Evolutionary conservation across 2,113 vertebrate species (phyloP), one percentile per base, ranked within the genome.

Genomic region (Lates calcarifer): DNA sequence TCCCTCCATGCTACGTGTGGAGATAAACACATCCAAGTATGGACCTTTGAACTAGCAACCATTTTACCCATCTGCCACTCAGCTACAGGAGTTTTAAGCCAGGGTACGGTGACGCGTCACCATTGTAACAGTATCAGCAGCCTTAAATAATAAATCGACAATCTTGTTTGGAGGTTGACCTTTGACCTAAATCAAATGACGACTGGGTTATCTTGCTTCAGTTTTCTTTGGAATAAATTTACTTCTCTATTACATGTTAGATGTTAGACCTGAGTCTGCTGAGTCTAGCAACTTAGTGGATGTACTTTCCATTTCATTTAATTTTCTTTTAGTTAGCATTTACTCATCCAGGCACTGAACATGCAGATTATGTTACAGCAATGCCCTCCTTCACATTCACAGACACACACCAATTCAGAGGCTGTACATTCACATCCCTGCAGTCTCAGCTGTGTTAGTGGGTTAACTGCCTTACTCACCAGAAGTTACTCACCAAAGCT

Each of bases 41-140:
- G 67, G 68, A 91, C 87, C 85, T 91, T 89, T 84, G 84, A 87
- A 85, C 80, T 55, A 64, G 26, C 64, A 70, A 67, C 83, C 86
- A 66, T 85, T 80, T 87, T 67, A 74, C 79, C 90, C 91, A 90
- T 92, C 93, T 93, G 93, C 81, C 87, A 79, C 81, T 81, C 86
- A 86, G 77, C 74, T 84, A 70, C 78, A 81, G 57, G 81, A 79
- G 77, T 80, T 79, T 79, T 65, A 75, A 84, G 35, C 75, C 81
- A 33, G 70, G 61, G 43, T 56, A 72, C 74, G 33, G 1, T 69
- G 66, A 85, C 78, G 61, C 75, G 26, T 79, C 66, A 20, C 55
- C 33, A 53, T 77, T 22, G 11, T 43, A 57, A 77, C 68, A 79
- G 66, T 56, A 70, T 74, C 68, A 72, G 63, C 84, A 45, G 53